These are phyloP conservation scores for Camelus dromedarius DNA, from an alignment of 2,113 vertebrate genomes.

Conservation along the genomic window DNA sequence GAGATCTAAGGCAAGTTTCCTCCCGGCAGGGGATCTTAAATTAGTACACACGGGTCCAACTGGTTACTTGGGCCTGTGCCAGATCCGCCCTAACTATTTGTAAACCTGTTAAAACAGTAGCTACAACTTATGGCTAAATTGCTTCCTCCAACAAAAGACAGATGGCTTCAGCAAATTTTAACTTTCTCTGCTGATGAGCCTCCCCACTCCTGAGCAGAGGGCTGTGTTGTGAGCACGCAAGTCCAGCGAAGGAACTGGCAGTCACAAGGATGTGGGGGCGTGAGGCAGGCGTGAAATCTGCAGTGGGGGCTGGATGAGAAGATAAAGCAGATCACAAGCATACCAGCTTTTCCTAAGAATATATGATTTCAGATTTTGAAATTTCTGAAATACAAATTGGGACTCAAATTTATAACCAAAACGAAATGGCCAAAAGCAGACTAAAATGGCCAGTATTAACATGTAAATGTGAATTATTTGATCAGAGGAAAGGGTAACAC, in stretches of 20 bases:
- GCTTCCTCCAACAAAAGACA: slow-evolving; percentile 21
- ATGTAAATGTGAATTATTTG: not conserved
- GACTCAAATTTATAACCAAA: not conserved
- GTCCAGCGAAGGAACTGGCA: not conserved
- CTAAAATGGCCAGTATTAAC: not conserved
- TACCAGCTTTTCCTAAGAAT: not conserved
- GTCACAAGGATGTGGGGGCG: not conserved
- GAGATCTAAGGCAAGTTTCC: not conserved
- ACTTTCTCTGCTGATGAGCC: not conserved
- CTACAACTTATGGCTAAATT: slow-evolving; percentile 12
- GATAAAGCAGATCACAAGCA: not conserved
- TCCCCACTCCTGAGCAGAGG: not conserved
- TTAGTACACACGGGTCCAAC: not conserved
- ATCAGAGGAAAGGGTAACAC: not conserved
- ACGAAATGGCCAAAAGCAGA: not conserved
- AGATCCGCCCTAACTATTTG: not conserved
- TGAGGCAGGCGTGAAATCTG: not conserved
- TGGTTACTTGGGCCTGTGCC: not conserved
- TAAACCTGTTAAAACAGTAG: slow-evolving; percentile 52
- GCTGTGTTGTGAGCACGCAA: not conserved
- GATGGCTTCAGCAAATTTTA: slow-evolving; percentile 9
- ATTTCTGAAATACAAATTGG: not conserved
- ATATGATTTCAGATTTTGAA: not conserved
- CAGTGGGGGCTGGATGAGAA: not conserved
- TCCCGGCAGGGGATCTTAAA: not conserved